Base-by-base conservation (phyloP, 2,113 vertebrate species). In the Pelecanus crispus region DNA sequence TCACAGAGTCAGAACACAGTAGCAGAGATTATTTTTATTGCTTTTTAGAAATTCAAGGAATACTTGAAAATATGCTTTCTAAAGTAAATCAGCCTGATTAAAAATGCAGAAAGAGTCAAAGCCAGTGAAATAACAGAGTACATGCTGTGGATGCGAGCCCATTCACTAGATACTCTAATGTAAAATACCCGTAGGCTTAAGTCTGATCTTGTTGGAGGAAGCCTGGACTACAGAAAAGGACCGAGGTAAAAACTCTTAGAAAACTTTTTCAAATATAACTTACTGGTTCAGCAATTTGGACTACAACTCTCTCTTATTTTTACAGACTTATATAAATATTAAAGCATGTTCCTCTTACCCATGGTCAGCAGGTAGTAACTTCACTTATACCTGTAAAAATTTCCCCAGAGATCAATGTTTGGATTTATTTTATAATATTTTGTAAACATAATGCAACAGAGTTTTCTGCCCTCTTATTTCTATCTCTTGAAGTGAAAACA, bases 1-100 rank as follows among this genome's bases (percentile, higher is more conserved):
- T 90, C 80, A 90, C 12, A 66, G 55, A 95, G 40, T 59, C 47
- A 83, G 36, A 87, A 91, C n/a, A 75, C 6, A 72, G 49, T 20
- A 73, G 45, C 52, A 79, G 44, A 82, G 44, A 68, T 94, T 95
- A 90, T 72, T 93, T 97, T 82, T 74, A 89, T 74, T 82, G 40
- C 17, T 92, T 96, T 63, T 70, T 94, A 81, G 47, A 82, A 88
- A 86, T 81, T 81, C 63, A 79, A 79, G 28, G 45, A 94, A 88
- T 86, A 70, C 42, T 88, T 93, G 61, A 93, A 82, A 93, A 95
- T 90, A 81, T 49, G 45, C 11, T 49, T 84, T 26, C 26, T 75
- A 22, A 89, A 92, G 84, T 61, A 83, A 90, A 72, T 81, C 90
- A 77, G 10, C 6, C 36, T 86, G 47, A 80, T 83, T 92, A 75